These are phyloP conservation scores for Pempheris klunzingeri DNA, from an alignment of 2,797 vertebrate species.

Conservation along the genomic window DNA sequence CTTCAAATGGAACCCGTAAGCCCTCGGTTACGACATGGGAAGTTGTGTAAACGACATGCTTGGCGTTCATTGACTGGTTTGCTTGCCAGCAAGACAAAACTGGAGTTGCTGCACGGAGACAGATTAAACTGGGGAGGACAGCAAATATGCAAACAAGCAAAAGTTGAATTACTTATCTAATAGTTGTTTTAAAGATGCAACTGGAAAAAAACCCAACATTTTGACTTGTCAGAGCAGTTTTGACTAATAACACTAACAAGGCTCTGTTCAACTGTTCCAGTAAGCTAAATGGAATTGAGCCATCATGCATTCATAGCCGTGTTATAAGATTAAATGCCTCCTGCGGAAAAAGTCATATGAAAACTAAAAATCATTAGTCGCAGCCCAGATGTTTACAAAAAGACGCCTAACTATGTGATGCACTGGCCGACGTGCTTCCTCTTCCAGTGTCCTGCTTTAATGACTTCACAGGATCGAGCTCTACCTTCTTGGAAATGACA, in stretches of 20 bases:
- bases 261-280: neutral
- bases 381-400: neutral
- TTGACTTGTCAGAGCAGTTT: neutral
- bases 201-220: no score
- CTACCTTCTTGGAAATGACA: neutral
- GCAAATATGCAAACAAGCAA: neutral
- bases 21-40: no score
- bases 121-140: neutral
- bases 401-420: neutral
- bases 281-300: neutral
- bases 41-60: no score
- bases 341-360: neutral
- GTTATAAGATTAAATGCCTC: no score
- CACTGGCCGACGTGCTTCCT: neutral
- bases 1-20: no score
- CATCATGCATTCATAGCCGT: no score
- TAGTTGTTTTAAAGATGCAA: no score
- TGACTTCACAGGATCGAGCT: neutral
- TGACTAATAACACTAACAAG: neutral
- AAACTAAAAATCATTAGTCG: neutral
- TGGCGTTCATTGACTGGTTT: no score
- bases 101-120: neutral
- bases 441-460: rapidly evolving
- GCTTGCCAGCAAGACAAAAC: no score
- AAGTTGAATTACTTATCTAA: no score